Percentiles rank a stretch among this genome's conserved stretches.
Evolutionary conservation across 2,797 vertebrate species (phyloP).

Genomic region (Melanotaenia boesemani): DNA sequence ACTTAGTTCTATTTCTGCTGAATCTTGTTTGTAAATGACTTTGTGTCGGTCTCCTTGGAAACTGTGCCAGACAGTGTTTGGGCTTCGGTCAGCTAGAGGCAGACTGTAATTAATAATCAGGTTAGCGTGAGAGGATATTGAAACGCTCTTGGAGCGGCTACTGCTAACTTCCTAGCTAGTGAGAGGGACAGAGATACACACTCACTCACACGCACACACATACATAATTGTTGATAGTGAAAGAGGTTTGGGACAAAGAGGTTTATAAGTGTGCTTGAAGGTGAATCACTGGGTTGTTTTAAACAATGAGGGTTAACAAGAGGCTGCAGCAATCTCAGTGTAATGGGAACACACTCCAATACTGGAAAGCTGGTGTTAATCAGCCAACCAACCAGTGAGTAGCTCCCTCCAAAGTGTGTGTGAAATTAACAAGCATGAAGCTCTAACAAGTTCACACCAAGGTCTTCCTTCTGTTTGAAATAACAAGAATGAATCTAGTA

Average conservation of each 20-base stretch:
- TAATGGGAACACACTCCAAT: slow-evolving; percentile 63
- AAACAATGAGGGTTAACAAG: slow-evolving; percentile 81
- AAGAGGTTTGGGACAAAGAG: slow-evolving; percentile 64
- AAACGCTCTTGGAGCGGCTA: slow-evolving; percentile 62
- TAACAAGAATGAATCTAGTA: slow-evolving; percentile 18
- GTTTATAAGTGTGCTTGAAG: slow-evolving; percentile 74
- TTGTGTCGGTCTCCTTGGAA: slow-evolving; percentile 67
- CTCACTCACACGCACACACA: slow-evolving; percentile 12
- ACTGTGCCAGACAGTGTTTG: slow-evolving; percentile 64
- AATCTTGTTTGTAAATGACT: slow-evolving; percentile 60
- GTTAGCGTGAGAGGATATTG: slow-evolving; percentile 72
- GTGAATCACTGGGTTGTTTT: slow-evolving; percentile 70
- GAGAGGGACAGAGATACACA: slow-evolving; percentile 57
- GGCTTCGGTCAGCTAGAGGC: slow-evolving; percentile 66
- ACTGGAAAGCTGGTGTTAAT: slow-evolving; percentile 60
- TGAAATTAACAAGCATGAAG: slow-evolving; percentile 43
- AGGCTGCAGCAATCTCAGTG: slow-evolving; percentile 70
- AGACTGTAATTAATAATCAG: slow-evolving; percentile 84
- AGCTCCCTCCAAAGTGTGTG: slow-evolving; percentile 47
- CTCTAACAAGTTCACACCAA: slow-evolving; percentile 30
- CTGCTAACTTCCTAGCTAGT: slow-evolving; percentile 63
- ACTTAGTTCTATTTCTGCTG: slow-evolving; percentile 29
- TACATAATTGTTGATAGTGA: slow-evolving; percentile 57
- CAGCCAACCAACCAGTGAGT: slow-evolving; percentile 55
- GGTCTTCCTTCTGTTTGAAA: slow-evolving; percentile 9